Conservation (phyloP, 2,113 vertebrate species). For the Dunckerocampus dactyliophorus region DNA sequence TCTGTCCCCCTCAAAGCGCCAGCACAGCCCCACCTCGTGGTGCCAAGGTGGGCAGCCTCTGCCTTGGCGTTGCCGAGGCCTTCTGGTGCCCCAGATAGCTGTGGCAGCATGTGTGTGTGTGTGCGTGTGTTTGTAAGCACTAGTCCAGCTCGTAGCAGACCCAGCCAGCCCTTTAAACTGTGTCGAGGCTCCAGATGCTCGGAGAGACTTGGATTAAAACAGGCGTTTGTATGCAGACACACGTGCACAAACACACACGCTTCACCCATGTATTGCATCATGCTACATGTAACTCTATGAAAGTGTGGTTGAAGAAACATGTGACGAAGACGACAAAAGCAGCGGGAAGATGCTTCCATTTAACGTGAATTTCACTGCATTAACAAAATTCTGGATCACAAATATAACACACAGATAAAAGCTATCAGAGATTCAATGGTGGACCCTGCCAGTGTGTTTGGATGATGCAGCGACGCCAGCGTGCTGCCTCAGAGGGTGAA, state of each 20-base stretch:
- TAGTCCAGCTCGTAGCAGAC: constrained; percentile 60
- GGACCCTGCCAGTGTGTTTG: constrained; percentile 40
- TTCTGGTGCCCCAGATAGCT: constrained; percentile 76
- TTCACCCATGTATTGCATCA: constrained; percentile 39
- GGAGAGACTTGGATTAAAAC: constrained; percentile 70
- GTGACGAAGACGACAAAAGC: not conserved
- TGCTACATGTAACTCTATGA: constrained; percentile 16
- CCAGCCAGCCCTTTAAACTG: constrained; percentile 74
- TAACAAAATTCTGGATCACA: constrained; percentile 29
- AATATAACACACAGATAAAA: constrained; percentile 29
- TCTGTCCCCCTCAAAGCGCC: constrained; percentile 56
- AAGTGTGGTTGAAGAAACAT: constrained; percentile 5
- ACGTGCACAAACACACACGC: constrained; percentile 47
- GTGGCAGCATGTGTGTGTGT: constrained; percentile 21
- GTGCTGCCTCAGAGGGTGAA: constrained; percentile 53
- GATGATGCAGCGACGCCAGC: constrained; percentile 44
- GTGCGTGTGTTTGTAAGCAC: constrained; percentile 40
- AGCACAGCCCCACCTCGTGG: constrained; percentile 59
- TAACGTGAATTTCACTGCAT: constrained; percentile 7
- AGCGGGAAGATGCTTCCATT: not conserved
- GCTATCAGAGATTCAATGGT: constrained; percentile 32
- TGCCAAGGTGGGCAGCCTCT: constrained; percentile 74
- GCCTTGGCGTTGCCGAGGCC: constrained; percentile 68
- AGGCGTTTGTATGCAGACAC: constrained; percentile 58
- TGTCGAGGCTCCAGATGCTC: constrained; percentile 74